phyloP scores from a whole-genome alignment of 1,140 invertebrate species.

The Caenorhabditis remanei region DNA sequence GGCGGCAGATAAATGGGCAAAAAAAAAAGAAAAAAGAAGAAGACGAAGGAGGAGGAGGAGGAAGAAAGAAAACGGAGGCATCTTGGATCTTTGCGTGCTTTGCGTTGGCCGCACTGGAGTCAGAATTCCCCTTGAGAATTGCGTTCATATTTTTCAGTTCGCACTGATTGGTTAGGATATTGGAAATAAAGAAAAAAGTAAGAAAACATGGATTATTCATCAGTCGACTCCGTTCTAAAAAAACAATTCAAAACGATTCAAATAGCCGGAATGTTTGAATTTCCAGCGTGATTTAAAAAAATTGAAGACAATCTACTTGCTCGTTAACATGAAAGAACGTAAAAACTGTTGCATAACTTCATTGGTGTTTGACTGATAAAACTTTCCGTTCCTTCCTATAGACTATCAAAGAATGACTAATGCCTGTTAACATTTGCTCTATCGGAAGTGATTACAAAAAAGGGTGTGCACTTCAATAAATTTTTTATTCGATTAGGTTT shows the following conservation, averaged over 20 bases:
- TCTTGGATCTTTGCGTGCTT: conserved; percentile 49
- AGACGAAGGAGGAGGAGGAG: conserved; percentile 7
- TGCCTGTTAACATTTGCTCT: too few relatives aligned
- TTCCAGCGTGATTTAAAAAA: too few relatives aligned
- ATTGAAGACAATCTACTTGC: too few relatives aligned
- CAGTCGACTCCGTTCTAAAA: neutral
- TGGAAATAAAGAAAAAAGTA: conserved; percentile 3
- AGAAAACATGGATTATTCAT: neutral
- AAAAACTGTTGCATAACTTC: too few relatives aligned
- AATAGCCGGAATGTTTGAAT: neutral
- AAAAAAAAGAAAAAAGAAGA: conserved; percentile 38
- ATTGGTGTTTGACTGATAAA: too few relatives aligned
- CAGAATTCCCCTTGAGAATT: conserved; percentile 25
- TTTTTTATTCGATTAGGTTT: too few relatives aligned
- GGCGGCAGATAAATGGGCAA: conserved; percentile 47
- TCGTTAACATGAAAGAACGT: too few relatives aligned
- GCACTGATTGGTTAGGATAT: conserved; percentile 52
- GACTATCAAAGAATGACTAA: too few relatives aligned
- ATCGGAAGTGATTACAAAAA: too few relatives aligned
- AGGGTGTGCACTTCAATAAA: too few relatives aligned
- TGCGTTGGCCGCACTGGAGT: neutral
- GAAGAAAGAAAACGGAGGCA: neutral
- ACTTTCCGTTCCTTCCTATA: too few relatives aligned
- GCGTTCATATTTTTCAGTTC: conserved; percentile 55
- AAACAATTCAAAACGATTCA: neutral